Conservation (phyloP, 2,797 vertebrate genomes). For the Oceanodroma leucorhoa region DNA sequence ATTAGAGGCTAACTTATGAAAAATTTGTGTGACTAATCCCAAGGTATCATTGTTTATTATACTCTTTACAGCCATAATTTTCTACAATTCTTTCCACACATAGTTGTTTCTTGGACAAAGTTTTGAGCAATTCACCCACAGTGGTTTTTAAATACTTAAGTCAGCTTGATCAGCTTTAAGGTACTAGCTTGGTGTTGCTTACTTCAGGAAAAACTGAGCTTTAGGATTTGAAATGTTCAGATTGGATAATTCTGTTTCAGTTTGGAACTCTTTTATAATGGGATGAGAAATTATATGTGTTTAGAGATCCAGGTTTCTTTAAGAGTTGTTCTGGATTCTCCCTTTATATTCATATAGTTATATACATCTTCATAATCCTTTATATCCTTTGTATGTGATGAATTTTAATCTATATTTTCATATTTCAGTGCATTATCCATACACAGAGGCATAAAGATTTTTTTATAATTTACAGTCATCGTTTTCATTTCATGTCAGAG, state of each 20-base stretch:
- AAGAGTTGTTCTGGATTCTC: neutral
- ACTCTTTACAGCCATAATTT: neutral
- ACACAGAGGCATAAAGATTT: neutral
- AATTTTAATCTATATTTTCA: neutral
- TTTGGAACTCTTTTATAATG: neutral
- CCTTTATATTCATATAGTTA: neutral
- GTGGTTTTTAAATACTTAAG: neutral
- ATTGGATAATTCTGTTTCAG: neutral
- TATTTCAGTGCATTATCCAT: neutral
- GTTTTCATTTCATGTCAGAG: neutral
- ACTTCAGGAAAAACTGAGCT: neutral
- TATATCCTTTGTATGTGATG: neutral
- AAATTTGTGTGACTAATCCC: neutral
- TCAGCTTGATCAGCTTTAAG: neutral
- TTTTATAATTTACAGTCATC: neutral
- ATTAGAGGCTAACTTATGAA: neutral
- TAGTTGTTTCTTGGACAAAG: neutral
- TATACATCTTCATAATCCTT: neutral
- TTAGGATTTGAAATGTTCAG: neutral
- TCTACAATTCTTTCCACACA: neutral
- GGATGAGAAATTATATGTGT: neutral
- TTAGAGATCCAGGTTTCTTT: neutral
- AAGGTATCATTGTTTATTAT: neutral
- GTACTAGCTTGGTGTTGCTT: neutral
- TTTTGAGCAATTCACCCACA: neutral